A percentile compares a stretch with the other conserved stretches of the same genome.
Conservation (phyloP, 1,140 invertebrate genomes). For the Nymphalis io region DNA sequence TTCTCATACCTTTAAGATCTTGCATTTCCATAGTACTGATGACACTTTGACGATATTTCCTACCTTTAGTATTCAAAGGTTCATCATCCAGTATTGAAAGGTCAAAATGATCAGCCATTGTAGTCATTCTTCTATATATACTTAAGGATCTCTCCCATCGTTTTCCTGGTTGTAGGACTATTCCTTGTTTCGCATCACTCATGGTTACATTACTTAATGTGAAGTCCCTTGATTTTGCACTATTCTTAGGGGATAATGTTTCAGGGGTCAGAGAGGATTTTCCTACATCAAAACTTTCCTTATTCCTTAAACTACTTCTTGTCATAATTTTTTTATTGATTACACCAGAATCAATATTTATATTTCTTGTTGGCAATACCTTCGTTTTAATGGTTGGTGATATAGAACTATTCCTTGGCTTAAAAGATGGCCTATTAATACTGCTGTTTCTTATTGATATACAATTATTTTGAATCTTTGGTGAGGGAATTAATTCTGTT, state of each 20-base stretch:
- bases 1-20: conserved; percentile 41
- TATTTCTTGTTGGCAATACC: not conserved
- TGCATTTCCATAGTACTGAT: conserved; percentile 74
- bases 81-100: conserved; percentile 60
- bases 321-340: conserved; percentile 17
- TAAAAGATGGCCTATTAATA: not conserved
- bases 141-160: conserved; percentile 76
- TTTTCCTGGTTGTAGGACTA: conserved; percentile 73
- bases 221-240: not conserved
- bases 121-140: conserved; percentile 72
- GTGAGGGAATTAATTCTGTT: not conserved
- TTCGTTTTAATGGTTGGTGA: not conserved
- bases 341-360: conserved; percentile 20
- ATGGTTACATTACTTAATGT: not conserved
- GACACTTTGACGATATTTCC: conserved; percentile 75
- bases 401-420: not conserved
- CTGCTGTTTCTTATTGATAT: conserved; percentile 5
- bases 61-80: conserved; percentile 55
- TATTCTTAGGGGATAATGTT: not conserved
- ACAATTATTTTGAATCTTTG: not conserved
- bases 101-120: conserved; percentile 59
- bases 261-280: conserved; percentile 4
- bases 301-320: conserved; percentile 30
- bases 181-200: conserved; percentile 48
- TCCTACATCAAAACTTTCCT: conserved; percentile 1